These are phyloP conservation scores for Alcis repandata DNA, from an alignment of 2,888 invertebrate genomes.

Conservation along the genomic window DNA sequence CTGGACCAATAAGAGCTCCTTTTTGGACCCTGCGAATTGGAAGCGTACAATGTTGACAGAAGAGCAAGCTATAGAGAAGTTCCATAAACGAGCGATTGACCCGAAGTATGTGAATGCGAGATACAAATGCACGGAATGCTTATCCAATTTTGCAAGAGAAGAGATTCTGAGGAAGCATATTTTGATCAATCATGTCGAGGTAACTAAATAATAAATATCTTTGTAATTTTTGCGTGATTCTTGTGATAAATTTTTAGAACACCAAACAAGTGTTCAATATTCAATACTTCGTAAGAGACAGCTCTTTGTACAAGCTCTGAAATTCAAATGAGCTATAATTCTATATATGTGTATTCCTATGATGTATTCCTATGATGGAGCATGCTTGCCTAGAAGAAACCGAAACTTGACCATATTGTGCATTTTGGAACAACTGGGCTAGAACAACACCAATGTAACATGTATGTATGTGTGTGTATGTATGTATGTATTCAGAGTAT, in stretches of 20 bases:
- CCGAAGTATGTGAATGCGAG: conserved; percentile 64
- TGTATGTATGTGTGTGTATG: neutral
- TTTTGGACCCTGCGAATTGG: conserved; percentile 66
- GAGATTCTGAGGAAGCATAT: conserved; percentile 70
- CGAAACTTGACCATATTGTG: too few species aligned
- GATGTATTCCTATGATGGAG: too few species aligned
- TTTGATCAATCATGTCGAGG: conserved; percentile 68
- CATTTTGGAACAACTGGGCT: too few species aligned
- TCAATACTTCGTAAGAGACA: too few species aligned
- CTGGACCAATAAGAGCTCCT: conserved; percentile 41
- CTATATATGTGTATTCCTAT: too few species aligned
- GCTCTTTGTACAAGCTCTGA: too few species aligned
- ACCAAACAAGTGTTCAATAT: too few species aligned
- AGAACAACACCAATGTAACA: neutral
- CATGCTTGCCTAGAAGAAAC: too few species aligned
- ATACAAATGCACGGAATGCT: conserved; percentile 68
- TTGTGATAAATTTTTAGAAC: too few species aligned
- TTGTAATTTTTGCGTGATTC: too few species aligned
- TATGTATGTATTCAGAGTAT: conserved; percentile 46
- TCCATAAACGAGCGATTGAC: conserved; percentile 60
- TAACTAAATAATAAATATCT: conserved; percentile 43
- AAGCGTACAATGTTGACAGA: conserved; percentile 66
- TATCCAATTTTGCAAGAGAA: conserved; percentile 70
- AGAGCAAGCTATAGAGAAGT: conserved; percentile 69
- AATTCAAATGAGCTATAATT: too few species aligned